Percentiles rank a stretch among this genome's conserved stretches.
Conservation (phyloP, 2,797 vertebrate genomes). For the Balearica regulorum region DNA sequence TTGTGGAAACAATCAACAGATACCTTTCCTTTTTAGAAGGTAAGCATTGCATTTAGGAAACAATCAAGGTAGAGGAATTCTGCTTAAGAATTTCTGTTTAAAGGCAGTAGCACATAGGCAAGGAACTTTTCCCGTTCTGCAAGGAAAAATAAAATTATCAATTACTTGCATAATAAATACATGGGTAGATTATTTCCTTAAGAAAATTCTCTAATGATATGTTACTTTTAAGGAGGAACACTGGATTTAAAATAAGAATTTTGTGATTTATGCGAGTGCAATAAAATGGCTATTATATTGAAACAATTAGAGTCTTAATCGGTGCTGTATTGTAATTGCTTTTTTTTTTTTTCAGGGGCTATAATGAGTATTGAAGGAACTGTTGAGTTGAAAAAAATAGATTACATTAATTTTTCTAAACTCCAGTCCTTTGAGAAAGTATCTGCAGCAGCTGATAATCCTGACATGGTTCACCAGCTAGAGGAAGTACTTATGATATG, state of each 20-base stretch:
- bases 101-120: background rate
- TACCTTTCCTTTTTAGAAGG: conserved; percentile 79
- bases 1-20: conserved; percentile 73
- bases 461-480: conserved; percentile 71
- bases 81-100: background rate
- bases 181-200: background rate
- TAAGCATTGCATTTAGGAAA: conserved; percentile 58
- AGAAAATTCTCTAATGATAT: background rate
- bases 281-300: background rate
- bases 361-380: conserved; percentile 72
- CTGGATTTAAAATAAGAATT: background rate
- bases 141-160: background rate
- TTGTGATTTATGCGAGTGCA: background rate
- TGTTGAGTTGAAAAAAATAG: conserved; percentile 73
- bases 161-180: background rate
- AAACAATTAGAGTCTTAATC: background rate
- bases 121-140: background rate
- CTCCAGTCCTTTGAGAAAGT: conserved; percentile 74
- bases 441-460: conserved; percentile 70
- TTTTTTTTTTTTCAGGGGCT: conserved; percentile 63
- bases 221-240: background rate
- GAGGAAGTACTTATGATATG: conserved; percentile 80
- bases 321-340: background rate
- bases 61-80: background rate
- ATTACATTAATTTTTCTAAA: conserved; percentile 74